Conservation (phyloP, 2,797 vertebrate genomes). For the Typhlichthys subterraneus region DNA sequence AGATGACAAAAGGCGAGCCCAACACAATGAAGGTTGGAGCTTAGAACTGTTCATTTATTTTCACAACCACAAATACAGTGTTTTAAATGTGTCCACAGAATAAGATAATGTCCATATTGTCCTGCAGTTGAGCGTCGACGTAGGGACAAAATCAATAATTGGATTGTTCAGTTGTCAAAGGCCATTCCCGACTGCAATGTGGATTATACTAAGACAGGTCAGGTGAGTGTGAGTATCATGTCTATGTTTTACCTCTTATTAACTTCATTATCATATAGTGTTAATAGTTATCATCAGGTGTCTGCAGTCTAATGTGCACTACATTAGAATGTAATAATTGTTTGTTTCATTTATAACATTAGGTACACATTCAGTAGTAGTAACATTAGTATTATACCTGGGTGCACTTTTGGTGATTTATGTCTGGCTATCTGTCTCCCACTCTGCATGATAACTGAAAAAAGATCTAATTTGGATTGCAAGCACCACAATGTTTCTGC, state of each 20-base stretch:
- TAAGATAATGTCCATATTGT: background rate
- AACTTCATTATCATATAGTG: background rate
- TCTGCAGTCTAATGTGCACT: too few relatives aligned
- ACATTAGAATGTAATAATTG: too few relatives aligned
- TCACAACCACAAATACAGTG: background rate
- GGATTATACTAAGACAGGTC: conserved; percentile 90
- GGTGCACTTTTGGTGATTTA: too few relatives aligned
- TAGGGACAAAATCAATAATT: conserved; percentile 95
- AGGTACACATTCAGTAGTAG: too few relatives aligned
- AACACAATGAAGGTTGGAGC: conserved; percentile 68
- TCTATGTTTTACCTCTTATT: background rate
- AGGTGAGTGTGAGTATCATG: conserved; percentile 77
- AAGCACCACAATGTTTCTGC: too few relatives aligned
- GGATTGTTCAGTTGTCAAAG: conserved; percentile 95
- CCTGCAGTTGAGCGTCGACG: conserved; percentile 88
- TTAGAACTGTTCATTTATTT: too few relatives aligned
- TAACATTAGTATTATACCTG: too few relatives aligned
- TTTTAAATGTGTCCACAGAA: background rate
- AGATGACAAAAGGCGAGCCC: conserved; percentile 68
- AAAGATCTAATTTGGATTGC: too few relatives aligned
- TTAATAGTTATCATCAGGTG: too few relatives aligned
- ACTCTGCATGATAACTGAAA: too few relatives aligned
- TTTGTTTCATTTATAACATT: too few relatives aligned
- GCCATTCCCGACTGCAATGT: conserved; percentile 91
- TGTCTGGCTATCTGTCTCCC: too few relatives aligned